Conservation (phyloP, 2,113 vertebrate genomes). For the Seriola quinqueradiata region DNA sequence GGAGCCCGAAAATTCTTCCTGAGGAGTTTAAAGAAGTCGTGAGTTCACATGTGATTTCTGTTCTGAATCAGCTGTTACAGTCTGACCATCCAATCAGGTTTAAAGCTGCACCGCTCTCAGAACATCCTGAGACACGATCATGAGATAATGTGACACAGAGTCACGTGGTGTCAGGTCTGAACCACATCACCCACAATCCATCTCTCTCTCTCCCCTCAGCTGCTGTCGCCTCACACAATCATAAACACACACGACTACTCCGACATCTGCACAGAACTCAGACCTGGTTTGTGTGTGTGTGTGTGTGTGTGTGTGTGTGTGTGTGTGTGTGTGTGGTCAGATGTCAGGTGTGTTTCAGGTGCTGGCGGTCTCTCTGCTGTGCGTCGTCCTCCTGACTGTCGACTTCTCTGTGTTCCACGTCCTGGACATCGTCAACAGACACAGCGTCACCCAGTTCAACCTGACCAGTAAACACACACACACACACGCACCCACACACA, state of each 20-base stretch:
- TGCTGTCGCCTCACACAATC: too few species aligned
- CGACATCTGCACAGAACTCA: too few species aligned
- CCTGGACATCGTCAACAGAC: conserved; percentile 86
- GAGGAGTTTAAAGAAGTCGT: conserved; percentile 59
- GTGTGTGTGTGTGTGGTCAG: conserved; percentile 49
- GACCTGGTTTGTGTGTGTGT: conserved; percentile 20
- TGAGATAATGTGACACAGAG: too few species aligned
- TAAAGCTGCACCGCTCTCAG: too few species aligned
- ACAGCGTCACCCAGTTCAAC: conserved; percentile 87
- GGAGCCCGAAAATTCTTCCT: conserved; percentile 34
- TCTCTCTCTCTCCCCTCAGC: too few species aligned
- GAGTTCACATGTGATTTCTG: conserved; percentile 3
- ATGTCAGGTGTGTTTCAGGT: conserved; percentile 80
- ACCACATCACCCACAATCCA: too few species aligned
- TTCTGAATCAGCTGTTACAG: too few species aligned
- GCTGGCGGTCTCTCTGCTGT: conserved; percentile 78
- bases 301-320: conserved; percentile 36
- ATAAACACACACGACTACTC: too few species aligned
- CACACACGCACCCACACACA: neutral
- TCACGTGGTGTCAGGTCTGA: too few species aligned
- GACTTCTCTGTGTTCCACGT: conserved; percentile 85
- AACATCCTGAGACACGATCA: too few species aligned
- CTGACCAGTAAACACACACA: conserved; percentile 80
- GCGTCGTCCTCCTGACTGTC: conserved; percentile 78
- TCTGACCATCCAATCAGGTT: too few species aligned